Evolutionary conservation across 2,797 vertebrate genomes (phyloP).

Genomic region (Cyprinodon diabolis): DNA sequence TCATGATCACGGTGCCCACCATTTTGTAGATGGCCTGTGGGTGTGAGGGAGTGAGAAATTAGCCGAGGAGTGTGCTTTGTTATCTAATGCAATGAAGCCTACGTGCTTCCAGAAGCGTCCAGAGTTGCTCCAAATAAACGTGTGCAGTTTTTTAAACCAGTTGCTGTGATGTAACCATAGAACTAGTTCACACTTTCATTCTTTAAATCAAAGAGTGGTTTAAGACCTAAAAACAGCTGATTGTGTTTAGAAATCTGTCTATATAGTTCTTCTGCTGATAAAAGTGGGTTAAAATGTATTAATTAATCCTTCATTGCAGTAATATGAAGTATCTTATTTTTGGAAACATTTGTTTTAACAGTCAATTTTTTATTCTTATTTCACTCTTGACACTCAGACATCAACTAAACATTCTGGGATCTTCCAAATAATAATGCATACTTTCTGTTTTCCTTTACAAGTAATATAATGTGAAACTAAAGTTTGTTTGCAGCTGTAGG

Average conservation of each 20-base stretch:
- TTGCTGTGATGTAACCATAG: neutral
- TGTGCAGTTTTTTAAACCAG: neutral
- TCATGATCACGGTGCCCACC: conserved; percentile 99
- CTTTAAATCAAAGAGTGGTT: neutral
- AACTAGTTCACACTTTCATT: neutral
- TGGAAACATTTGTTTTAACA: neutral
- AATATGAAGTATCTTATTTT: neutral
- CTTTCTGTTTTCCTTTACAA: neutral
- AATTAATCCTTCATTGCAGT: neutral
- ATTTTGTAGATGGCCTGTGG: conserved; percentile 99
- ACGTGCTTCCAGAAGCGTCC: neutral
- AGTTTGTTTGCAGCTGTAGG: neutral
- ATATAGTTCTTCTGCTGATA: neutral
- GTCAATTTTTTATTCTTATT: neutral
- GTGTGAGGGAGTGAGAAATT: conserved; percentile 45
- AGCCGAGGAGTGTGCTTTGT: conserved; percentile 22
- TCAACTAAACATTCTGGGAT: neutral
- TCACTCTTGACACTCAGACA: neutral
- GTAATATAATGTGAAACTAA: neutral
- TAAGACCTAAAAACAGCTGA: neutral
- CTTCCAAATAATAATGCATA: neutral
- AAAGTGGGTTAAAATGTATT: neutral
- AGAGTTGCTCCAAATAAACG: neutral
- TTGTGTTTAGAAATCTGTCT: neutral
- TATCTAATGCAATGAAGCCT: conserved; percentile 31